phyloP scores from a whole-genome alignment of 1,140 invertebrate species.

The Cherax quadricarinatus region DNA sequence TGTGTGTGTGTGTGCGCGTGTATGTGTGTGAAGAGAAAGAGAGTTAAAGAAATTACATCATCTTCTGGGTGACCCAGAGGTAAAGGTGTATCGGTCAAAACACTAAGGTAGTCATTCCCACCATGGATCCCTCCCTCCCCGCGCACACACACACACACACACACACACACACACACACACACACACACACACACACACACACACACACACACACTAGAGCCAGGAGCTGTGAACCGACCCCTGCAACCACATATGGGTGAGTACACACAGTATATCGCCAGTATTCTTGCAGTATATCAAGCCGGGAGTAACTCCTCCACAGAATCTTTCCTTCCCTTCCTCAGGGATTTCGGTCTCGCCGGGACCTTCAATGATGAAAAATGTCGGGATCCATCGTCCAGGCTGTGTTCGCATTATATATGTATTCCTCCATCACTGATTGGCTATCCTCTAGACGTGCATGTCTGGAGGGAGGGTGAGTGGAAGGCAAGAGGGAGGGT shows the following conservation, averaged over 20 bases:
- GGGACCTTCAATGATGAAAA: conserved; percentile 54
- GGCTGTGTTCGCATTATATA: conserved; percentile 46
- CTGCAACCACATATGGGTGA: no score
- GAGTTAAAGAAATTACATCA: no score
- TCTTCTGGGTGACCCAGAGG: no score
- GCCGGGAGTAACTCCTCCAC: conserved; percentile 48
- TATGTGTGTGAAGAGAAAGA: not conserved
- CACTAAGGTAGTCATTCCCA: no score
- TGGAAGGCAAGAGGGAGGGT: no score
- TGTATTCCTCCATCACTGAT: conserved; percentile 65
- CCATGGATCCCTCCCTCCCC: not conserved
- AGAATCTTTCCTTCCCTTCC: conserved; percentile 26
- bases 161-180: no score
- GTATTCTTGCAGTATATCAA: conserved; percentile 50
- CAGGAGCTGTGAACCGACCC: no score
- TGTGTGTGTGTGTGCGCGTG: conserved; percentile 5
- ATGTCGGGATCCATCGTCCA: conserved; percentile 27
- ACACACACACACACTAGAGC: no score
- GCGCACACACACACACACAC: no score
- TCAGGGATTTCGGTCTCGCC: conserved; percentile 48
- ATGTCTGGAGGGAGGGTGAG: conserved; percentile 14
- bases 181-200: no score
- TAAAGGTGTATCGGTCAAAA: no score
- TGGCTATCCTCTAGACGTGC: conserved; percentile 38
- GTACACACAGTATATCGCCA: conserved; percentile 9